Evolutionary conservation across 1,140 invertebrate genomes (phyloP).

Genomic region (Leptonema lineaticorne): DNA sequence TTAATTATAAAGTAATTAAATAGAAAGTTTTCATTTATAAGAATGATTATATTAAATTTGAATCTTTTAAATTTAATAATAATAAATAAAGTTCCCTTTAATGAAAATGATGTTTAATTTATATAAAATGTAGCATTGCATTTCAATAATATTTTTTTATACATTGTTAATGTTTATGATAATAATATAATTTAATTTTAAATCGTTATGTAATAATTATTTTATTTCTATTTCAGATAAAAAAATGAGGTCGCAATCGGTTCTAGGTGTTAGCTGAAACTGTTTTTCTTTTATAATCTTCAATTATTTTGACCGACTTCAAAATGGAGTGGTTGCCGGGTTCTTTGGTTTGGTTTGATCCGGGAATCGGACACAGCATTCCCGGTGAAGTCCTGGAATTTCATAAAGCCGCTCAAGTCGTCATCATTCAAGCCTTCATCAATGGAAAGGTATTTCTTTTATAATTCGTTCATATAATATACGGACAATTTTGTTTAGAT

Average conservation of each 20-base stretch:
- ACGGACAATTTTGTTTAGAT: not conserved
- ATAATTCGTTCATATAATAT: not conserved
- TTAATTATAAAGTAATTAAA: too few relatives aligned
- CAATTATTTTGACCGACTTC: not conserved
- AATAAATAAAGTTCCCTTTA: too few relatives aligned
- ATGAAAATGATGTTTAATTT: too few relatives aligned
- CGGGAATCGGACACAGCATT: conserved; percentile 81
- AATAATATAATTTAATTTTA: too few relatives aligned
- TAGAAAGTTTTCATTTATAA: too few relatives aligned
- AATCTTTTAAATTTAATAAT: too few relatives aligned
- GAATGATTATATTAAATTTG: too few relatives aligned
- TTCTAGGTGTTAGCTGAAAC: not conserved
- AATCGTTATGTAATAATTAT: too few relatives aligned
- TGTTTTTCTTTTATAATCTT: not conserved
- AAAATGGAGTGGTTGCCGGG: conserved; percentile 64
- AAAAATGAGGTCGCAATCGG: conserved; percentile 10
- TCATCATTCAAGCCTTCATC: conserved; percentile 84
- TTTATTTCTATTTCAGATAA: conserved; percentile 7
- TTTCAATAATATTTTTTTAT: too few relatives aligned
- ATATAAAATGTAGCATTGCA: too few relatives aligned
- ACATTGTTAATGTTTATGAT: too few relatives aligned
- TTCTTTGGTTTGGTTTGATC: conserved; percentile 92
- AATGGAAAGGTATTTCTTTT: conserved; percentile 72
- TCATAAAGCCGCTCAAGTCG: conserved; percentile 82
- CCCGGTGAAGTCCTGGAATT: conserved; percentile 87